Evolutionary conservation across 2,888 invertebrate species (phyloP).

Genomic region (Drosophila tripunctata): DNA sequence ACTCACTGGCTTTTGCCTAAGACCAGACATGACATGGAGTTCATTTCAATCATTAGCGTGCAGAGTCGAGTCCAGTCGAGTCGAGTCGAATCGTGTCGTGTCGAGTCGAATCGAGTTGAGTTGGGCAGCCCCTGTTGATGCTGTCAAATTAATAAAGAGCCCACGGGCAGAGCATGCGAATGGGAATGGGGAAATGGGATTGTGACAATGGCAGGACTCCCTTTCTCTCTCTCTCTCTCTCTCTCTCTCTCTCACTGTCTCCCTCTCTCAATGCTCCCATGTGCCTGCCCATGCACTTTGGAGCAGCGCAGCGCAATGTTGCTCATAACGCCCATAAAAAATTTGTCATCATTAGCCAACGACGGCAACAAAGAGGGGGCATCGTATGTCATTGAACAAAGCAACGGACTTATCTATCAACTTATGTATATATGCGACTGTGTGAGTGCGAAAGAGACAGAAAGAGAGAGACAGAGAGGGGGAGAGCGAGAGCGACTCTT

Average conservation of each 20-base stretch:
- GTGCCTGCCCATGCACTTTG: conserved; percentile 66
- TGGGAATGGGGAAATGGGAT: conserved; percentile 1
- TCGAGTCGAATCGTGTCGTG: conserved; percentile 49
- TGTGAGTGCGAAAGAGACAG: neutral
- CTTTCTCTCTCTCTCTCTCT: too few relatives aligned
- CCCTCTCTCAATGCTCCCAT: conserved; percentile 20
- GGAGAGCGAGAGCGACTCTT: conserved; percentile 44
- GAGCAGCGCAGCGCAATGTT: conserved; percentile 54
- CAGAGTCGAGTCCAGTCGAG: conserved; percentile 31
- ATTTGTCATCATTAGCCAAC: conserved; percentile 76
- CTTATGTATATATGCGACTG: conserved; percentile 27
- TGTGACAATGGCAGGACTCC: conserved; percentile 28
- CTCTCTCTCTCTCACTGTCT: too few relatives aligned
- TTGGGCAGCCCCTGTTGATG: conserved; percentile 72
- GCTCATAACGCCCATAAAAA: conserved; percentile 79
- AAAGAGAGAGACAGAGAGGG: neutral
- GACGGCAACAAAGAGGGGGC: conserved; percentile 15
- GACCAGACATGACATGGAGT: conserved; percentile 65
- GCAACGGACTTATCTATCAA: conserved; percentile 68
- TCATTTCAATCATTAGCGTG: conserved; percentile 79
- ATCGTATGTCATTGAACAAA: conserved; percentile 54
- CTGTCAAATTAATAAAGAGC: conserved; percentile 82
- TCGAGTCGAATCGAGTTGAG: conserved; percentile 14
- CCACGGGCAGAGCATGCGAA: conserved; percentile 34
- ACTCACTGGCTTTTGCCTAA: conserved; percentile 52